Conservation (phyloP, 1,140 invertebrate species). For the Sarcophaga bullata region DNA sequence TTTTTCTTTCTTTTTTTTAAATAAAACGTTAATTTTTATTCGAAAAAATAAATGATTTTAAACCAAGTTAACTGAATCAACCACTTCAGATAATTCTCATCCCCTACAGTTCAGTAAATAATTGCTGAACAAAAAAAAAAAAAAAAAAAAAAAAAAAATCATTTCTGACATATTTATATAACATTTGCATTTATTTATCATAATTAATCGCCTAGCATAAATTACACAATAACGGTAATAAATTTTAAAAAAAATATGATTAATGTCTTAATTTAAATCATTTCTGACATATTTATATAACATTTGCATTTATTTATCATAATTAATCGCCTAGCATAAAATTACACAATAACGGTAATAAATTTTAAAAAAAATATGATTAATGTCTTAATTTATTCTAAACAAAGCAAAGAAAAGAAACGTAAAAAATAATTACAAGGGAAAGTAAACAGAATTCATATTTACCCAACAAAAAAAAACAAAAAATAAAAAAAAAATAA, state of each 20-base stretch:
- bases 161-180: background rate
- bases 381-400: constrained; percentile 34
- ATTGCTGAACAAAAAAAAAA: background rate
- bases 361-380: constrained; percentile 29
- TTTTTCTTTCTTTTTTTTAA: no score
- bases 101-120: no score
- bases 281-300: background rate
- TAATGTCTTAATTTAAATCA: constrained; percentile 40
- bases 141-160: background rate
- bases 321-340: constrained; percentile 33
- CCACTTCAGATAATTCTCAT: no score
- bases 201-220: constrained; percentile 32
- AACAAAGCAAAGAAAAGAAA: background rate
- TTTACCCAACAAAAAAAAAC: no score
- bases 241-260: constrained; percentile 29
- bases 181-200: constrained; percentile 26
- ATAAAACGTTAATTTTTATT: no score
- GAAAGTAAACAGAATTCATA: background rate
- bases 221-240: constrained; percentile 29
- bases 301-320: constrained; percentile 27
- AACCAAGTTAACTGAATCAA: no score
- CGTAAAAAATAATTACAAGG: background rate
- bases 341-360: constrained; percentile 29
- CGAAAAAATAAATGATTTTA: no score
- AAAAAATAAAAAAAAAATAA: no score